Base-by-base conservation (phyloP, 2,113 vertebrate species). In the Gracilinanus agilis region DNA sequence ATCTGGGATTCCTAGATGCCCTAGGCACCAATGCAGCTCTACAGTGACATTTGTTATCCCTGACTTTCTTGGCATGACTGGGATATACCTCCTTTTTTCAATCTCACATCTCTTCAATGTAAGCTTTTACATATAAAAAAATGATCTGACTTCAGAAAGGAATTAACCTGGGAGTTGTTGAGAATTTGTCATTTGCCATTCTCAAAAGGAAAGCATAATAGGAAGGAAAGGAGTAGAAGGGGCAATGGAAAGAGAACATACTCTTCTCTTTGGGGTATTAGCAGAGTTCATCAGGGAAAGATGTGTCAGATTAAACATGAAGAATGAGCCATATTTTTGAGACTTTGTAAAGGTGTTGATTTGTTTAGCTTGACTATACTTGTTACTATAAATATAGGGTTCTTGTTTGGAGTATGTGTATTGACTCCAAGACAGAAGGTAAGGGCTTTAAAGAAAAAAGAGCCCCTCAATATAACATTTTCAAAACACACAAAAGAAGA, bases 151-250 rank as follows among this genome's bases (percentile, higher is more conserved):
- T 89, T 90, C 12, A 88, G 55, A 55, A 93, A 94, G 44, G 23
- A 21, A 25, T 34, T 93, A 54, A 16, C 44, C 3, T 89, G 49
- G 40, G 53, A 93, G 90, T 93, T 34, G 29, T 94, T 90, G 92
- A 44, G 94, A 95, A 16, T 3, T 91, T 49, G 40, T 88, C 90
- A 54, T 12, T 94, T 21, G 34, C 88, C 92, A 94, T 29, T 91
- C 55, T 61, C 54, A 90, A 27, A 95, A 94, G 91, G 54, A 94
- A 95, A 93, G 0, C 67, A 83, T 83, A 92, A 91, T 56, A 55
- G 34, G 9, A 24, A 10, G n/a, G 8, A 19, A 83, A 40, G 40
- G n/a, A n/a, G n/a, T 16, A 40, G 27, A 25, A n/a, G 19, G 7
- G 23, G n/a, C 16, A 83, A 83, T 40, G 7, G n/a, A 19, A 40